Conservation (phyloP, 1,140 invertebrate genomes). For the Pissodes strobi region DNA sequence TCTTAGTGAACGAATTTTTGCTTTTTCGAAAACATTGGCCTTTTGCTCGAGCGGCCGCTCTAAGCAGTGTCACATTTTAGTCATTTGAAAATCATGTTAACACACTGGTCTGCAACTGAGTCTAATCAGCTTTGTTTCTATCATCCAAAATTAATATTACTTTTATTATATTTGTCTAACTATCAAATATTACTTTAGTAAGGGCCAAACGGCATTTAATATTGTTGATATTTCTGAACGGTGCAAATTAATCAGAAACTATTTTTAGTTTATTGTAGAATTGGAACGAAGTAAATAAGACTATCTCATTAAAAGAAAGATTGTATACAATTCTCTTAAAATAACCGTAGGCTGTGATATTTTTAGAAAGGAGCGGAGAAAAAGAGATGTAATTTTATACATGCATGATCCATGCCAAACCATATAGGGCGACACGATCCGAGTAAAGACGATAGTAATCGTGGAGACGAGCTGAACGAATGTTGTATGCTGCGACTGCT, state of each 20-base stretch:
- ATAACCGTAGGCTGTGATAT: slow-evolving; percentile 53
- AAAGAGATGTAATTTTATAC: slow-evolving; percentile 57
- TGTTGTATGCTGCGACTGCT: too few species aligned
- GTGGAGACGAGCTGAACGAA: slow-evolving; percentile 34
- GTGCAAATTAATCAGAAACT: slow-evolving; percentile 14
- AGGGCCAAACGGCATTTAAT: not conserved
- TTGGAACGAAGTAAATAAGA: slow-evolving; percentile 32
- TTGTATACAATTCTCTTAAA: slow-evolving; percentile 54
- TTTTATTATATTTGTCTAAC: too few species aligned
- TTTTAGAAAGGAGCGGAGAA: slow-evolving; percentile 55
- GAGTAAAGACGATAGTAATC: slow-evolving; percentile 43
- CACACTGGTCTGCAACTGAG: too few species aligned
- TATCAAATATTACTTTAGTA: not conserved
- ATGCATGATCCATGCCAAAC: slow-evolving; percentile 53
- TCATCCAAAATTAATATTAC: too few species aligned
- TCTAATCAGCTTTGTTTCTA: too few species aligned
- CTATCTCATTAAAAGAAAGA: slow-evolving; percentile 45
- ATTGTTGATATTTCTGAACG: not conserved
- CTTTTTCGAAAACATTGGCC: too few species aligned
- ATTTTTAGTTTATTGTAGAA: slow-evolving; percentile 26
- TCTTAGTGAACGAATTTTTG: slow-evolving; percentile 17
- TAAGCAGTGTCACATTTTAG: too few species aligned
- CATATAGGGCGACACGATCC: slow-evolving; percentile 55
- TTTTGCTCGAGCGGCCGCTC: slow-evolving; percentile 7
- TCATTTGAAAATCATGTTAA: too few species aligned